Conservation (phyloP, 2,888 invertebrate species). For the Colletes collaris region DNA sequence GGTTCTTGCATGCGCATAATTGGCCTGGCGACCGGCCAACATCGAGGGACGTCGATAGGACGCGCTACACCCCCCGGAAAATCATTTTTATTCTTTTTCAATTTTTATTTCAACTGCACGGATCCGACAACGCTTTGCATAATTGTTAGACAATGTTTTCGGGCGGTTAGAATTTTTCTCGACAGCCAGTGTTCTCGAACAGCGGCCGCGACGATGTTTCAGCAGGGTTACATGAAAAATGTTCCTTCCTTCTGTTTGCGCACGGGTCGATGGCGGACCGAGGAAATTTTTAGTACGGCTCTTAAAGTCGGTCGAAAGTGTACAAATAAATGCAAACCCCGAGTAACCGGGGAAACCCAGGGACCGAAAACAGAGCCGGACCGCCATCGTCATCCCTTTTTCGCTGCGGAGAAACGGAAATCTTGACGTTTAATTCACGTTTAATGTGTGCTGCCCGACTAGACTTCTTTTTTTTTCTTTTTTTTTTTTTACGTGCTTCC, state of each 20-base stretch:
- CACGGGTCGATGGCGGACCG: conserved; percentile 2
- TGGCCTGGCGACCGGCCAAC: conserved; percentile 54
- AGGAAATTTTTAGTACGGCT: conserved; percentile 24
- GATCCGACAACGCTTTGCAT: conserved; percentile 1
- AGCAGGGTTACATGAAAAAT: not conserved
- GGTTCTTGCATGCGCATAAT: conserved; percentile 67
- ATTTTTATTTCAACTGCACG: conserved; percentile 18
- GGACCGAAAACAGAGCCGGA: conserved; percentile 55
- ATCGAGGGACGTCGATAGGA: conserved; percentile 50
- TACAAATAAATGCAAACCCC: conserved; percentile 54
- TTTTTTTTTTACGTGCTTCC: conserved; percentile 56
- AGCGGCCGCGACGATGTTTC: too few relatives aligned
- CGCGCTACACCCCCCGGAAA: not conserved
- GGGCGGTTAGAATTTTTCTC: not conserved
- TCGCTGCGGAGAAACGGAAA: conserved; percentile 65
- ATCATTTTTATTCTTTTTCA: conserved; percentile 25
- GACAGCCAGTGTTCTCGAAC: too few relatives aligned
- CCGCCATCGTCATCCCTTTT: conserved; percentile 60
- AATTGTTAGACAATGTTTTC: not conserved
- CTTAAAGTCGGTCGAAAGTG: conserved; percentile 45
- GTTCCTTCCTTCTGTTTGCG: not conserved
- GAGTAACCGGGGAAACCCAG: conserved; percentile 24
- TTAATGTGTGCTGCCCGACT: conserved; percentile 68
- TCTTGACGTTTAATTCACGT: conserved; percentile 71
- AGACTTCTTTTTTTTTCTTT: conserved; percentile 50